Evolutionary conservation across 2,797 vertebrate genomes (phyloP).

Genomic region (Cephalopachus bancanus): DNA sequence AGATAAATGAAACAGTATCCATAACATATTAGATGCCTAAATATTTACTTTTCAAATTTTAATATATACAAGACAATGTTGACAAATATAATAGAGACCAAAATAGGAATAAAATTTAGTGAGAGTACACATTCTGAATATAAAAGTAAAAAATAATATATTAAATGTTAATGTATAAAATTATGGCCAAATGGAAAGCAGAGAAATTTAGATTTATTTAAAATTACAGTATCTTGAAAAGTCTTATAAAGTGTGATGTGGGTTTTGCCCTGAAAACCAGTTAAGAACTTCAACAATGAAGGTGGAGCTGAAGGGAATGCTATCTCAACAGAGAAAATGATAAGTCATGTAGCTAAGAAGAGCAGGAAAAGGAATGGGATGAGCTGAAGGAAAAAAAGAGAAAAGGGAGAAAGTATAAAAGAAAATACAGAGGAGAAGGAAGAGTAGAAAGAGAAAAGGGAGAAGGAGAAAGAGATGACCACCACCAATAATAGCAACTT

Average conservation of each 20-base stretch:
- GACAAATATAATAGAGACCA: neutral
- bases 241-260: neutral
- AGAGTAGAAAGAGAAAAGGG: neutral
- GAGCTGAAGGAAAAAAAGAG: neutral
- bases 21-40: neutral
- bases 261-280: neutral
- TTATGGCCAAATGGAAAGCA: neutral
- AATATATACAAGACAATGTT: neutral
- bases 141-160: neutral
- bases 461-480: neutral
- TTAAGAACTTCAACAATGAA: neutral
- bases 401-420: neutral
- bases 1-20: neutral
- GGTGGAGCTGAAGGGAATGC: neutral
- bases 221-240: neutral
- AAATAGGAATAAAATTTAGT: neutral
- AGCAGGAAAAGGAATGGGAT: neutral
- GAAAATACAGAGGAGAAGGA: neutral
- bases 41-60: conserved; percentile 1
- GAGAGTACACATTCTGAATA: neutral
- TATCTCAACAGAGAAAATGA: neutral
- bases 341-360: neutral
- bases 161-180: neutral
- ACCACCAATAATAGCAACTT: neutral
- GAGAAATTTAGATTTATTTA: neutral